These are phyloP conservation scores for Noctua pronuba DNA, from an alignment of 2,888 invertebrate genomes.

Conservation along the genomic window DNA sequence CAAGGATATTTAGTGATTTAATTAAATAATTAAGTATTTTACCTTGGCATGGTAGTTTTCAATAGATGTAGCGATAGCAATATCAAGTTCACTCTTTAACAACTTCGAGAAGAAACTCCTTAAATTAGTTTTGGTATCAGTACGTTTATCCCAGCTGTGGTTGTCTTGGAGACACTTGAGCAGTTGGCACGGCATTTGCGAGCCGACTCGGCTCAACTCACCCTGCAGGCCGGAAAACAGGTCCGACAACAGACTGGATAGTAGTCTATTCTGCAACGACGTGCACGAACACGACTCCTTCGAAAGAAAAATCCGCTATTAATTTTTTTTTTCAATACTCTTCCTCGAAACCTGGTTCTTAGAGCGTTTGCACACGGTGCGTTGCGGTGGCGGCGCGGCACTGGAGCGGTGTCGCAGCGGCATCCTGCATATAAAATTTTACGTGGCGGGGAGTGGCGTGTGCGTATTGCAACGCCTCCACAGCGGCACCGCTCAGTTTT, in stretches of 20 bases:
- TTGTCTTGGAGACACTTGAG: slow-evolving; percentile 85
- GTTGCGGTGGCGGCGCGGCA: too few relatives aligned
- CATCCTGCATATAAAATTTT: too few relatives aligned
- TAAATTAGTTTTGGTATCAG: slow-evolving; percentile 79
- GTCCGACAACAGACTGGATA: slow-evolving; percentile 80
- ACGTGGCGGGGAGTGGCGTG: too few relatives aligned
- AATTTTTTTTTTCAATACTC: not conserved
- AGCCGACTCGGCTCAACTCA: slow-evolving; percentile 75
- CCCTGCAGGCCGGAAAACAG: slow-evolving; percentile 83
- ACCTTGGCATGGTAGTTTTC: slow-evolving; percentile 87
- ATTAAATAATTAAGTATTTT: slow-evolving; percentile 21
- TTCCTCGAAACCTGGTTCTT: not conserved
- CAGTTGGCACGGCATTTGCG: slow-evolving; percentile 84
- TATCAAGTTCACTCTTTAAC: slow-evolving; percentile 82
- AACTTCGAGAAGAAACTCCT: slow-evolving; percentile 80
- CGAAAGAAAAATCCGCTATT: slow-evolving; percentile 38
- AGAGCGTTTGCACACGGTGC: too few relatives aligned
- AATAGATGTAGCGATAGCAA: slow-evolving; percentile 85
- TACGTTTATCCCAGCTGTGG: slow-evolving; percentile 84
- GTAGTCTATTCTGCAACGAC: slow-evolving; percentile 79
- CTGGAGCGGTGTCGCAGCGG: too few relatives aligned
- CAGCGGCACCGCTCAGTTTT: too few relatives aligned
- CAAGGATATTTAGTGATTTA: not conserved
- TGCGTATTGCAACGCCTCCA: too few relatives aligned
- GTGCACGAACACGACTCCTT: slow-evolving; percentile 85